Percentiles rank a stretch among this genome's conserved stretches.
phyloP scores from a whole-genome alignment of 2,797 vertebrate genomes.

The Cottoperca gobio region DNA sequence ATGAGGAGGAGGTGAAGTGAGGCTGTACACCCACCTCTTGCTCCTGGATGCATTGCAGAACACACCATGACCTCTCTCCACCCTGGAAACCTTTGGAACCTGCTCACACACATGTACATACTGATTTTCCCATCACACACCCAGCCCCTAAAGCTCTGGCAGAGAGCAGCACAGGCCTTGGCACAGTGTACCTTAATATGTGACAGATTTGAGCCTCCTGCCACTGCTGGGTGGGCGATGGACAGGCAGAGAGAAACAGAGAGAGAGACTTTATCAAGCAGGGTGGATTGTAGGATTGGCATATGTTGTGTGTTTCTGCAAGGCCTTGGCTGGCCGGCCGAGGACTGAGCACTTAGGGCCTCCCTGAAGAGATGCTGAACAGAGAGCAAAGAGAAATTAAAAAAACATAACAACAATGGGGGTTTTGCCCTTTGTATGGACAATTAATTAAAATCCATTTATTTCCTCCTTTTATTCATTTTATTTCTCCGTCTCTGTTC shows the following conservation, averaged over 20 bases:
- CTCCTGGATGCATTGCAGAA: conserved; percentile 16
- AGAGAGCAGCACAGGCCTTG: conserved; percentile 71
- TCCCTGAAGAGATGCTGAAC: conserved; percentile 68
- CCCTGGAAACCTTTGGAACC: conserved; percentile 54
- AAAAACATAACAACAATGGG: conserved; percentile 68
- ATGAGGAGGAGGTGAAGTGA: background rate
- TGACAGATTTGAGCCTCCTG: conserved; percentile 75
- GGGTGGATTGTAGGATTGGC: conserved; percentile 67
- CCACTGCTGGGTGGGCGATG: conserved; percentile 56
- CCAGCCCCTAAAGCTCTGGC: conserved; percentile 77
- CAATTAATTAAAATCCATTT: conserved; percentile 83
- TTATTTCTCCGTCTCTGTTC: conserved; percentile 51
- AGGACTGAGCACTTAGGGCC: conserved; percentile 62
- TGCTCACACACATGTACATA: conserved; percentile 49
- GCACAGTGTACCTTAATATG: conserved; percentile 82
- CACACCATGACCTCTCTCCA: conserved; percentile 24
- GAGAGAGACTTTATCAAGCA: conserved; percentile 56
- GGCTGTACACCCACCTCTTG: conserved; percentile 8
- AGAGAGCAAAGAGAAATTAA: conserved; percentile 41
- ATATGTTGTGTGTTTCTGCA: conserved; percentile 52
- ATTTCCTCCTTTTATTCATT: conserved; percentile 63
- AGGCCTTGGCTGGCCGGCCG: conserved; percentile 67
- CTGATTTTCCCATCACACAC: conserved; percentile 48
- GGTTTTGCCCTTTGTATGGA: conserved; percentile 74
- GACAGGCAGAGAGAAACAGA: conserved; percentile 27